phyloP scores from a whole-genome alignment of 2,113 vertebrate species.

The Anguilla rostrata region DNA sequence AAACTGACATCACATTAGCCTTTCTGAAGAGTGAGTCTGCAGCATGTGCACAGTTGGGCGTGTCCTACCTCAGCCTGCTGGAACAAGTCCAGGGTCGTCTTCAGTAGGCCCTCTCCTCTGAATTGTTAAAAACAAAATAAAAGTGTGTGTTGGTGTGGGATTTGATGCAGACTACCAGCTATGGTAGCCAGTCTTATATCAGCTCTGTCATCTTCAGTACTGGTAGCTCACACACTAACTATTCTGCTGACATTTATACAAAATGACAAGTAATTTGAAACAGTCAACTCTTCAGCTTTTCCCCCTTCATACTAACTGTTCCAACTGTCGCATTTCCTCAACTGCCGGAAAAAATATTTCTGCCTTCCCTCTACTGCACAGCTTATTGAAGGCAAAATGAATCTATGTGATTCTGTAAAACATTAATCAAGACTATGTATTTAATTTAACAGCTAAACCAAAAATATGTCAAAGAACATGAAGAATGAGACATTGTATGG shows the following conservation, averaged over 20 bases:
- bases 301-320: too few relatives aligned
- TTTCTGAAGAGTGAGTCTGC: background rate
- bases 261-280: background rate
- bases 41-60: background rate
- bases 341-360: background rate
- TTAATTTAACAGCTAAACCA: too few relatives aligned
- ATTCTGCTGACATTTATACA: background rate
- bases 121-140: conserved; percentile 35
- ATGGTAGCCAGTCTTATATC: background rate
- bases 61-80: conserved; percentile 86
- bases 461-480: background rate
- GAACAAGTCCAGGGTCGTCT: conserved; percentile 92
- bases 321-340: background rate
- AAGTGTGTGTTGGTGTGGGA: background rate
- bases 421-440: too few relatives aligned
- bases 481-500: background rate
- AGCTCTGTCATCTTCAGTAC: background rate
- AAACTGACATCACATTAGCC: background rate
- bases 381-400: too few relatives aligned
- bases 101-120: conserved; percentile 94
- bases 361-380: too few relatives aligned
- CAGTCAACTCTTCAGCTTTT: too few relatives aligned
- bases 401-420: too few relatives aligned
- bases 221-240: background rate
- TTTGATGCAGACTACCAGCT: background rate